Evolutionary conservation across 2,797 vertebrate species (phyloP), one percentile per base, ranked within the genome.

Genomic region (Lacerta bilineata): DNA sequence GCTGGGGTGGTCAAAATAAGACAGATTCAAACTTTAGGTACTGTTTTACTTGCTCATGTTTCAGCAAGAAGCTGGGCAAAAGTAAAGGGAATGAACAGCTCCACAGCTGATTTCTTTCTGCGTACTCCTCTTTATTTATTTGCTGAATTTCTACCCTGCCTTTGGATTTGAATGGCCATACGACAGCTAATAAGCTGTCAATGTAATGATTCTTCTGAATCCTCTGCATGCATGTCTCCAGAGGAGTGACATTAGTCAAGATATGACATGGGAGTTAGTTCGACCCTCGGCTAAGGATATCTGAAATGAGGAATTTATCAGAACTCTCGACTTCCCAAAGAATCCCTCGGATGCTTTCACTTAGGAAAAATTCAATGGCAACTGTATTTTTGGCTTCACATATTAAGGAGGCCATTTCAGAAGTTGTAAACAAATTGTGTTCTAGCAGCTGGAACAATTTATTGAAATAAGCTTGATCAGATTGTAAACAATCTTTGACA

Each of bases 401-500:
- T 77, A 46, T n/a, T 78, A 13, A n/a, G 18, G 17, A n/a, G 25
- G 39, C 29, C 50, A 7, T 78, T 79, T 78, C 18, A 50, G 59
- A 77, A 46, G 8, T 68, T 25, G 46, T 13, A 20, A 9, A 43
- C 18, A 50, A 68, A 85, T 75, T 77, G 39, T 41, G 39, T 39
- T 66, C 39, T 77, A 66, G 59, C 77, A 71, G 72, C n/a, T 87
- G 46, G 50, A 17, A 46, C 17, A 79, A 13, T 74, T 59, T 46
- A 59, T 23, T 85, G 55, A 64, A 75, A 75, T 25, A 7, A 3
- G 69, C 88, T 76, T n/a, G 39, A 75, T 66, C 6, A 59, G 74
- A 11, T 89, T 92, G 74, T 71, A 80, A 82, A 85, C 61, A 87
- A 0, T 59, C 46, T 80, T 46, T 86, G 50, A 50, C 50, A 50